Evolutionary conservation across 1,140 invertebrate species (phyloP), one percentile per base, ranked within the genome.

Genomic region (Camponotus floridanus): DNA sequence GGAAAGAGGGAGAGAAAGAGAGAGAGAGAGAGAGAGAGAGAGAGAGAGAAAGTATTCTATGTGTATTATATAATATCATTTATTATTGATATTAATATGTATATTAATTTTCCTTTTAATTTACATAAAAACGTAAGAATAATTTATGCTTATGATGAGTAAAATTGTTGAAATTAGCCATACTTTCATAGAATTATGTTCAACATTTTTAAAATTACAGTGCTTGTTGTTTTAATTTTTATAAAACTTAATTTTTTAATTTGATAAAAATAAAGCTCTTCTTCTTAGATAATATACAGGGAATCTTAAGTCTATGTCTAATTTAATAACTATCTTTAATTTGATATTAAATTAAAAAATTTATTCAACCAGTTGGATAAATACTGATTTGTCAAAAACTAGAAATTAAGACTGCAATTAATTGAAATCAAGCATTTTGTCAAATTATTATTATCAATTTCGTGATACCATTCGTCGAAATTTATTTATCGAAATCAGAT

Each of bases 291-390:
- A 59, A 57, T 74, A 33, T 36, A 8, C 21, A 11, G 0, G 31
- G 0, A 57, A 42, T 39, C 26, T 42, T 39, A 6, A 21, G 11
- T 76, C 7, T 36, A n/a, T 62, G 45, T 62, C 0, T 26, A 26
- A 26, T 26, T 26, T 26, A 26, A 26, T 26, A 26, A 26, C 26
- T 39, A 36, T 6, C 3, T 62, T 31, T 13, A 11, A 33, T 36
- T 6, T 18, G 4, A 36, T 73, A 55, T 76, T 76, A 57, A 59
- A 59, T 39, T 59, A 45, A 76, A 3, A n/a, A 13, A 45, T n/a
- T 18, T 48, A 4, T 21, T 65, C 2, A 31, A 7, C 4, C 9
- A 13, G 26, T 62, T 65, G 3, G 9, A 42, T 21, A n/a, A 42
- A 42, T 15, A 42, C 13, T 13, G 3, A n/a, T 42, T n/a, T 13